These are phyloP conservation scores for Myotis findleyi DNA, from an alignment of 2,797 vertebrate genomes.

Conservation along the genomic window DNA sequence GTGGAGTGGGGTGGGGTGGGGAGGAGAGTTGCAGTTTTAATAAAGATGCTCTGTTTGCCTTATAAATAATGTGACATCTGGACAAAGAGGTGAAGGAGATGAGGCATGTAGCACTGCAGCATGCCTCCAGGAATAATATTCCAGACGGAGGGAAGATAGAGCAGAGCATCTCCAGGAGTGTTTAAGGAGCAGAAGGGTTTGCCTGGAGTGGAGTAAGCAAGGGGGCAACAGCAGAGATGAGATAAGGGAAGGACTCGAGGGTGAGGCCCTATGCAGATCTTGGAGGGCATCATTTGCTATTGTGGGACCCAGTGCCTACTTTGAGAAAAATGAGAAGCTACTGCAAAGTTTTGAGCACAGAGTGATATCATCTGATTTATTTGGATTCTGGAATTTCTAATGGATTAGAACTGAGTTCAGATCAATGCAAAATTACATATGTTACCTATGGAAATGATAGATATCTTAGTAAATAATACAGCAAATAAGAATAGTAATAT, in stretches of 20 bases:
- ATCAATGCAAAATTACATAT: conserved; percentile 50
- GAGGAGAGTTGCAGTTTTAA: neutral
- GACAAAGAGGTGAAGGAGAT: neutral
- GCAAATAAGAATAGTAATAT: neutral
- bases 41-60: neutral
- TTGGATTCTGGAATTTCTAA: neutral
- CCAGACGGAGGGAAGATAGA: neutral
- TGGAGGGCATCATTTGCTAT: neutral
- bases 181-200: neutral
- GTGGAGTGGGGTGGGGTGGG: neutral
- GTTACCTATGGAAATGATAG: neutral
- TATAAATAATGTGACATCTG: neutral
- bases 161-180: neutral
- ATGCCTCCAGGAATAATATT: neutral
- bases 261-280: too few relatives aligned
- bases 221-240: too few relatives aligned
- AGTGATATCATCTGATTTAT: neutral
- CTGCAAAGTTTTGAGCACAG: neutral
- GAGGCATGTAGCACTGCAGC: neutral
- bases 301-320: neutral
- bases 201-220: neutral
- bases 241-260: neutral
- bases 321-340: neutral
- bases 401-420: conserved; percentile 57
- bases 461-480: conserved; percentile 53